Base-by-base conservation (phyloP, 2,888 invertebrate species). In the Serripes groenlandicus region DNA sequence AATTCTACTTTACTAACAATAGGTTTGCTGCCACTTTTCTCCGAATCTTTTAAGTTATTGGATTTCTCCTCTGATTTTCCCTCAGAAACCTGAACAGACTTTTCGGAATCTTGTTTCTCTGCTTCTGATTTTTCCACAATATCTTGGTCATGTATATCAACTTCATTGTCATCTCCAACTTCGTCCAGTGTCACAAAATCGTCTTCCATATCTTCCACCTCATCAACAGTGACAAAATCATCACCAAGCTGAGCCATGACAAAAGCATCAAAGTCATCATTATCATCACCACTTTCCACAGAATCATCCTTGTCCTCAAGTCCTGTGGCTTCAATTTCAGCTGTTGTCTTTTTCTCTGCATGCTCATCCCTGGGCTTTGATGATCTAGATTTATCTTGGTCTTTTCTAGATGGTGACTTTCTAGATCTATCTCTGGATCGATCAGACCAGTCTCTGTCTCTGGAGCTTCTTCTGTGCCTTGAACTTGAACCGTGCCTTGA, bases 201-300 rank as follows among this genome's bases (percentile, higher is more conserved):
- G 42, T 58, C 73, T n/a, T 62, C 62, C 11, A 28, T 34, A 32
- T 32, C 62, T 34, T 62, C 62, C 0, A 62, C 21, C 35, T 81
- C 81, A 81, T 81, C 81, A 32, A 81, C 62, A 9, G 72, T 76
- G 9, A 81, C 62, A 73, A 76, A 81, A 35, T 76, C 73, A 34
- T 58, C 73, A 58, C 73, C 73, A 28, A 81, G 73, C 37, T 78
- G 54, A 30, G 72, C 64, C 72, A 64, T 64, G 23, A 78, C 62
- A 66, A 78, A 78, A 34, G 56, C 64, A 56, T 66, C 58, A 56
- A 72, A 64, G 26, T 71, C 72, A 32, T 66, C 49, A 60, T 49
- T 52, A 30, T 62, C 60, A 23, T 42, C 60, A 32, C 34, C 34
- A 34, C 62, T 62, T 21, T 62, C 49, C 49, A 49, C 21, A 21